Base-by-base conservation (phyloP, 2,888 invertebrate species). In the Phasia obesa region DNA sequence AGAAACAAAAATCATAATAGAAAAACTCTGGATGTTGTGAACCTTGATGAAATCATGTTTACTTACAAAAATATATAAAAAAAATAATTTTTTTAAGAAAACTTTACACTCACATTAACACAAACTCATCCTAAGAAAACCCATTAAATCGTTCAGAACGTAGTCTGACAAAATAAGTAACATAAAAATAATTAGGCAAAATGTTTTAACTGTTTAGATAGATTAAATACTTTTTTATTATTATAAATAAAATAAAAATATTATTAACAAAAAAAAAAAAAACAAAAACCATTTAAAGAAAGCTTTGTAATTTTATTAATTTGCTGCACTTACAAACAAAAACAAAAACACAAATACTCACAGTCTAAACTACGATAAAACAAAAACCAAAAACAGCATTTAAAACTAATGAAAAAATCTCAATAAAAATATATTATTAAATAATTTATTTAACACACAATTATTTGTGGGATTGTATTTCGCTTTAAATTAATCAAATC, bases 21-120 rank as follows among this genome's bases (percentile, higher is more conserved):
- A 67, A 78, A 86, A 90, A 90, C 90, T 90, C 90, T 90, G 89
- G 89, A 91, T 90, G 90, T 91, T 91, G 90, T 90, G 91, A 90
- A 89, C 88, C 88, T 90, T 89, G 88, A 89, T 88, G 75, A 89
- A 88, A 89, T 87, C 89, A 88, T 88, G 88, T 88, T 88, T 87
- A 67, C 71, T 75, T 67, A 88, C 86, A 86, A 88, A 85, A 83
- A 49, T 51, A 83, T 82, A 83, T 7, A 19, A 44, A 55, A 17
- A 51, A 67, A 69, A 70, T 38, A 49, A 35, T 64, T 76, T 74
- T 74, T 74, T 77, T 62, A 60, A 31, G 31, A 35, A 35, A 35
- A 82, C 38, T 47, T 55, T 21, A 42, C 64, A 62, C n/a, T 15
- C 38, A 53, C 47, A 69, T 17, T n/a, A 11, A 84, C 57, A 78